Percentiles rank a stretch among this genome's conserved stretches.
Conservation (phyloP, 35 echinoderm and acorn worm genomes). For the Hemicentrotus pulcherrimus region DNA sequence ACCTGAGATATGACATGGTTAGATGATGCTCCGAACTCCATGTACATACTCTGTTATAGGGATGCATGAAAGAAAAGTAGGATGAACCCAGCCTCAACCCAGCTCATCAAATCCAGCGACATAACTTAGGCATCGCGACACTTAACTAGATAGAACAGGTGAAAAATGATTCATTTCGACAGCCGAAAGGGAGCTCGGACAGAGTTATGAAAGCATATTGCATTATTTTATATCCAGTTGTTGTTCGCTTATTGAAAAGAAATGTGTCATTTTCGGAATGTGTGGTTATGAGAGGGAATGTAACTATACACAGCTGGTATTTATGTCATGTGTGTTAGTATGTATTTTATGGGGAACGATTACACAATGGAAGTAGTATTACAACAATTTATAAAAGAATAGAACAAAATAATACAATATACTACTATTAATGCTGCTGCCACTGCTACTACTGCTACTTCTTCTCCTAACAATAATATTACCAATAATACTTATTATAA, state of each 20-base stretch:
- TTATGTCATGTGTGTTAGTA: no score
- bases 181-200: neutral
- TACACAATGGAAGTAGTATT: no score
- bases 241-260: neutral
- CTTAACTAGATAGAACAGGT: neutral
- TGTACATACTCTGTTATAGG: neutral
- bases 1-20: neutral
- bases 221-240: neutral
- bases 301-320: neutral
- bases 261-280: neutral
- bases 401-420: no score
- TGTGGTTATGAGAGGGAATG: neutral
- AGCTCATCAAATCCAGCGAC: neutral
- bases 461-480: no score
- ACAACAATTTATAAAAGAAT: no score
- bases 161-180: constrained; percentile 16
- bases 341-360: no score
- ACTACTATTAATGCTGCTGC: no score
- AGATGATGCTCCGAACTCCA: neutral
- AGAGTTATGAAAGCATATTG: constrained; percentile 6
- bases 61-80: neutral
- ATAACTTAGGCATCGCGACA: neutral
- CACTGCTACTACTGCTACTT: no score
- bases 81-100: neutral
- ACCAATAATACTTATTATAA: no score